A percentile compares a stretch with the other conserved stretches of the same genome.
Conservation (phyloP, 2,113 vertebrate species). For the Scopus umbretta region DNA sequence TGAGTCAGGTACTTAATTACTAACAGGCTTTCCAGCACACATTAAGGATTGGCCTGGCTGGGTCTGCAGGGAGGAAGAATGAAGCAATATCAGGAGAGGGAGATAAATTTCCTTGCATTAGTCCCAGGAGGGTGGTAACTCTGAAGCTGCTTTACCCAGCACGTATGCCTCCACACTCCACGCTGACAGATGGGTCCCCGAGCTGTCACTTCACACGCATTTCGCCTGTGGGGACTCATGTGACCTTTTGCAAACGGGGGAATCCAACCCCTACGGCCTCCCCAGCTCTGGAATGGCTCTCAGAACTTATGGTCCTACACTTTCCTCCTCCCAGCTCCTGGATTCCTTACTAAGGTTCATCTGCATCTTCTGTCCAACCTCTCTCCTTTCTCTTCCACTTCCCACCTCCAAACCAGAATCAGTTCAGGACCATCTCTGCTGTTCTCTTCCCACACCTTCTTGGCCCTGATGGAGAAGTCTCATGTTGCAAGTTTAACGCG, state of each 20-base stretch:
- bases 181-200: fast-evolving
- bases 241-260: not conserved
- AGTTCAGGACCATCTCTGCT: not conserved
- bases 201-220: not conserved
- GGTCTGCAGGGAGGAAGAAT: not conserved
- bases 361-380: not conserved
- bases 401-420: not conserved
- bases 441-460: not conserved
- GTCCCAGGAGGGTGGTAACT: not conserved
- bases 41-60: not conserved
- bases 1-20: not conserved
- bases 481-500: fast-evolving
- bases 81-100: not conserved
- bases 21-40: not conserved
- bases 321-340: not conserved
- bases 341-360: not conserved
- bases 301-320: fast-evolving
- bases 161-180: not conserved
- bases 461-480: fast-evolving
- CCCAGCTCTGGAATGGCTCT: not conserved
- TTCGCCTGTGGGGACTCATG: not conserved
- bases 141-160: not conserved
- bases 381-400: not conserved
- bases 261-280: not conserved
- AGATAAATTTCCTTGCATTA: not conserved